Evolutionary conservation across 2,888 invertebrate genomes (phyloP), one percentile per base, ranked within the genome.

Genomic region (Dyspetes luteomarginatus): DNA sequence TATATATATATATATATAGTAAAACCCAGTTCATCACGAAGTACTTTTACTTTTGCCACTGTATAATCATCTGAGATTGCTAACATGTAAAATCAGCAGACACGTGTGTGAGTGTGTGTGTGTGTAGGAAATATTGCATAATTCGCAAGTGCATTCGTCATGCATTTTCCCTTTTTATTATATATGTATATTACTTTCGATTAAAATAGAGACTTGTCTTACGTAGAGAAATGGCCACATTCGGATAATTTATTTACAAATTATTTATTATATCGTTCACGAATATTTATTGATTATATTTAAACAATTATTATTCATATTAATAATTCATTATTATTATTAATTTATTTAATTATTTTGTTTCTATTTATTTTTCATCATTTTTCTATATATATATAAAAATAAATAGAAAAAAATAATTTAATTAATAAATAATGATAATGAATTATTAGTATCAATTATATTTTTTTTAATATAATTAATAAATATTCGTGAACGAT

Each of bases 41-140:
- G 72, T 50, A 81, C 81, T 81, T 77, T 81, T 81, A 81, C 81
- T 77, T 81, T 77, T 69, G 67, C 67, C 26, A 30, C 48, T 48
- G 48, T 17, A 3, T 12, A 12, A 12, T 36, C 36, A 12, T 12
- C 9, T 2, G 9, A 12, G 36, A 7, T 12, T 12, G 9, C 36
- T 36, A 36, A 0, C 36, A 12, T 36, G 12, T n/a, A n/a, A n/a
- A n/a, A n/a, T n/a, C n/a, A n/a, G n/a, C n/a, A n/a, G n/a, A n/a
- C 1, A 36, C 36, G 36, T 36, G 12, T 12, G 36, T 36, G 12
- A 36, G 12, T 12, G 2, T 36, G 36, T 36, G 12, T 12, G 12
- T 12, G 36, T 36, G 36, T 36, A 12, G 9, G 36, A 36, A 2
- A 12, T 36, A 12, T 36, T 36, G 9, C 3, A 36, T 36, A 36